Evolutionary conservation across 2,113 vertebrate species (phyloP).

Genomic region (Sisor rabdophorus): DNA sequence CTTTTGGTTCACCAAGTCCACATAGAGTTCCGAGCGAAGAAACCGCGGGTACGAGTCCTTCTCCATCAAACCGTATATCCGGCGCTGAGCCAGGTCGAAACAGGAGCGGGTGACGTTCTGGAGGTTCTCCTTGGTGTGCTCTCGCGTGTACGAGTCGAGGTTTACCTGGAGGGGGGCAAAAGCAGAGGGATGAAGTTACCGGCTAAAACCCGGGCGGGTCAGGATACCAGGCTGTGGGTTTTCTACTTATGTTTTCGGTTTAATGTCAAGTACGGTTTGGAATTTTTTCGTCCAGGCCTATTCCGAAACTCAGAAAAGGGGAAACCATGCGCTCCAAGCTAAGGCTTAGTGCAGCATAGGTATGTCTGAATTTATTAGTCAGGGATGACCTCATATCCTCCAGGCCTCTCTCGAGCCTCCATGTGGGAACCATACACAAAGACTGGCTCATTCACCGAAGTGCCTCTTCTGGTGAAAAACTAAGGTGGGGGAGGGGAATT

Average conservation of each 20-base stretch:
- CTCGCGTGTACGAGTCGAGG: conserved; percentile 90
- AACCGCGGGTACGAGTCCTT: conserved; percentile 98
- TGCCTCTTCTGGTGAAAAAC: background rate
- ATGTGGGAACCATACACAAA: conserved; percentile 22
- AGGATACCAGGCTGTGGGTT: background rate
- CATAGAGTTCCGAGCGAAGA: conserved; percentile 93
- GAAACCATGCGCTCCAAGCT: conserved; percentile 15
- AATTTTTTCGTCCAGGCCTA: background rate
- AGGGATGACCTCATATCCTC: conserved; percentile 49
- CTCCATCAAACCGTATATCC: conserved; percentile 97
- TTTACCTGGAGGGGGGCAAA: conserved; percentile 77
- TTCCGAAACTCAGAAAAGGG: conserved; percentile 12
- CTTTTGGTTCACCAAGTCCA: conserved; percentile 94
- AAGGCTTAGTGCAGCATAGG: background rate
- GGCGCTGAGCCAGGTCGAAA: conserved; percentile 91
- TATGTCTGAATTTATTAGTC: conserved; percentile 27
- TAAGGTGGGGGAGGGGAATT: background rate
- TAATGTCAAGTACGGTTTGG: background rate
- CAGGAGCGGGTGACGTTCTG: conserved; percentile 85
- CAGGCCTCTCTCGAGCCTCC: conserved; percentile 13
- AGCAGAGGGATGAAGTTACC: background rate
- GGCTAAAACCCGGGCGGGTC: background rate
- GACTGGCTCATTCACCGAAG: background rate
- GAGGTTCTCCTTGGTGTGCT: conserved; percentile 95
- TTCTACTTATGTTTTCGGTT: background rate